Evolutionary conservation across 2,888 invertebrate species (phyloP).

Genomic region (Myopa testacea): DNA sequence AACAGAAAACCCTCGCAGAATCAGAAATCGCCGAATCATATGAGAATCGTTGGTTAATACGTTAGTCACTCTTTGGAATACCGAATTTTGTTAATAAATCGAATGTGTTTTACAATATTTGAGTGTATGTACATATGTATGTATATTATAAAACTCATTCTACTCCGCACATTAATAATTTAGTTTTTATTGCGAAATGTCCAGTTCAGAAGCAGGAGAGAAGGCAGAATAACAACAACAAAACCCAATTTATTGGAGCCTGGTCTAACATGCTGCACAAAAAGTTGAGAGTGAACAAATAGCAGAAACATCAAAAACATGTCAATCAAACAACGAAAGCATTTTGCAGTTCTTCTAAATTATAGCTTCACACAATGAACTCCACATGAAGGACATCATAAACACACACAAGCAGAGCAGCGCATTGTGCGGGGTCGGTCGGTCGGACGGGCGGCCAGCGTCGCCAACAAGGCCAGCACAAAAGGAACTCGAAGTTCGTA

Average conservation of each 20-base stretch:
- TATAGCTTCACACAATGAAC: slow-evolving; percentile 46
- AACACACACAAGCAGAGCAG: slow-evolving; percentile 6
- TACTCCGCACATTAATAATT: slow-evolving; percentile 16
- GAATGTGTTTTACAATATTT: no score
- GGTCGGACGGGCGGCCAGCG: background rate
- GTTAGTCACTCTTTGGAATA: no score
- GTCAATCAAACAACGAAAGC: slow-evolving; percentile 58
- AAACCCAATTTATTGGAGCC: slow-evolving; percentile 42
- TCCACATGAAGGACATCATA: slow-evolving; percentile 32
- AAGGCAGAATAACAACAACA: slow-evolving; percentile 11
- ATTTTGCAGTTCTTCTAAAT: slow-evolving; percentile 47
- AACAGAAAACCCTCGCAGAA: no score
- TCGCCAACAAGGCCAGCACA: background rate
- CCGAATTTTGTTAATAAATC: no score
- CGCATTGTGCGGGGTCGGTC: background rate
- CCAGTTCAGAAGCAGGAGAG: slow-evolving; percentile 13
- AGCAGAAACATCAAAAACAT: slow-evolving; percentile 54
- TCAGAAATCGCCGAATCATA: no score
- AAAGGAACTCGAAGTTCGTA: slow-evolving; percentile 34
- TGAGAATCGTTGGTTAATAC: no score
- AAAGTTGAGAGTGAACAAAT: slow-evolving; percentile 38
- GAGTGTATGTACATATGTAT: no score
- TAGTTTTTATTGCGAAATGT: slow-evolving; percentile 34
- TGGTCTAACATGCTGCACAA: background rate
- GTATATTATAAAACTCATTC: no score